phyloP scores from a whole-genome alignment of 2,888 invertebrate species.

The Halictus quadricinctus region DNA sequence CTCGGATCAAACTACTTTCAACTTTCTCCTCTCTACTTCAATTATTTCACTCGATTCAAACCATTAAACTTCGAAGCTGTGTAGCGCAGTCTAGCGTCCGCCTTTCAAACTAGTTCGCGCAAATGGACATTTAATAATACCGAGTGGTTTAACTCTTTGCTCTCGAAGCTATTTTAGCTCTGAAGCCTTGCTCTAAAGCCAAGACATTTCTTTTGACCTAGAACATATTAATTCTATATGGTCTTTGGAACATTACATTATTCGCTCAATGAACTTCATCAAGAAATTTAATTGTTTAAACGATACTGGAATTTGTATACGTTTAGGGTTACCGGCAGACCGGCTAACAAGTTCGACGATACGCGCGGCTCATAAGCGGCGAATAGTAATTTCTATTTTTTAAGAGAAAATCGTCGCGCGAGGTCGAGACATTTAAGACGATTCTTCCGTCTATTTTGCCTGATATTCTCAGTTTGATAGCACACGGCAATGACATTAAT shows the following conservation, averaged over 20 bases:
- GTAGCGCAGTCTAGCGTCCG: conserved; percentile 51
- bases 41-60: not conserved
- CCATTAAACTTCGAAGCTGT: conserved; percentile 17
- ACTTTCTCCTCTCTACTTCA: not conserved
- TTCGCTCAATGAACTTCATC: not conserved
- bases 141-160: conserved; percentile 13
- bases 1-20: not conserved
- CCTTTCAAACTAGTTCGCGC: conserved; percentile 5
- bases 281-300: not conserved
- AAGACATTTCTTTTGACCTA: not conserved
- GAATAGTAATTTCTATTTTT: not conserved
- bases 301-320: not conserved
- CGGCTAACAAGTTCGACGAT: not conserved
- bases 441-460: conserved; percentile 67
- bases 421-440: conserved; percentile 53
- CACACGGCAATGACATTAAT: conserved; percentile 78
- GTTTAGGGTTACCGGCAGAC: not conserved
- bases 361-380: not conserved
- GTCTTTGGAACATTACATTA: no score
- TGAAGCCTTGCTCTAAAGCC: not conserved
- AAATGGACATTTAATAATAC: conserved; percentile 3
- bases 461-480: conserved; percentile 60
- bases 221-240: not conserved
- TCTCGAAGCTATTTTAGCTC: not conserved
- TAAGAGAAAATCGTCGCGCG: conserved; percentile 23